phyloP scores from a whole-genome alignment of 2,888 invertebrate species.

The Aphidoletes aphidimyza region DNA sequence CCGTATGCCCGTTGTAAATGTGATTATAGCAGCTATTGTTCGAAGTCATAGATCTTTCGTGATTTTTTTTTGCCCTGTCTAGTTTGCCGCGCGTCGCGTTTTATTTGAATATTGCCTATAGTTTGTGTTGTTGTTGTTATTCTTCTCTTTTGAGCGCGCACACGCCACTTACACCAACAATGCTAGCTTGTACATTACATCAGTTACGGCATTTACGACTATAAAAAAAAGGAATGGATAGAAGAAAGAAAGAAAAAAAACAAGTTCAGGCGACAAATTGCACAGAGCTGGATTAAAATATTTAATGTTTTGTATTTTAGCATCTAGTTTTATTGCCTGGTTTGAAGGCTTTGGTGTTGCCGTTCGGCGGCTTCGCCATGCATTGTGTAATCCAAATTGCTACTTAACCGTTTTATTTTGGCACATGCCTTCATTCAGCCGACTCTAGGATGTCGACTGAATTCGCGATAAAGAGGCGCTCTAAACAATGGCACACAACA shows the following conservation, averaged over 20 bases:
- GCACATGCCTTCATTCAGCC: neutral
- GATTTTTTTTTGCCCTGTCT: constrained; percentile 6
- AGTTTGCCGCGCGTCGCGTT: neutral
- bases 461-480: neutral
- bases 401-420: neutral
- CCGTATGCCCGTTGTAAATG: neutral
- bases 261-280: constrained; percentile 5
- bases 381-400: neutral
- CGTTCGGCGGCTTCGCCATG: neutral
- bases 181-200: constrained; percentile 25
- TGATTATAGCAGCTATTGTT: constrained; percentile 40
- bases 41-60: constrained; percentile 44
- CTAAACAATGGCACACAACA: neutral
- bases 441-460: neutral
- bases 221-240: neutral
- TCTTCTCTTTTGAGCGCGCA: neutral
- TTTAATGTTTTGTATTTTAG: constrained; percentile 44
- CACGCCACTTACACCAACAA: neutral
- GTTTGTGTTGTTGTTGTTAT: neutral
- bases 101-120: neutral
- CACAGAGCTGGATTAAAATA: constrained; percentile 35
- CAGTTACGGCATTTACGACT: neutral
- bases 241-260: neutral
- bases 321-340: constrained; percentile 41
- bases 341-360: neutral